Conservation (phyloP, 2,113 vertebrate genomes). For the Probosciger aterrimus region DNA sequence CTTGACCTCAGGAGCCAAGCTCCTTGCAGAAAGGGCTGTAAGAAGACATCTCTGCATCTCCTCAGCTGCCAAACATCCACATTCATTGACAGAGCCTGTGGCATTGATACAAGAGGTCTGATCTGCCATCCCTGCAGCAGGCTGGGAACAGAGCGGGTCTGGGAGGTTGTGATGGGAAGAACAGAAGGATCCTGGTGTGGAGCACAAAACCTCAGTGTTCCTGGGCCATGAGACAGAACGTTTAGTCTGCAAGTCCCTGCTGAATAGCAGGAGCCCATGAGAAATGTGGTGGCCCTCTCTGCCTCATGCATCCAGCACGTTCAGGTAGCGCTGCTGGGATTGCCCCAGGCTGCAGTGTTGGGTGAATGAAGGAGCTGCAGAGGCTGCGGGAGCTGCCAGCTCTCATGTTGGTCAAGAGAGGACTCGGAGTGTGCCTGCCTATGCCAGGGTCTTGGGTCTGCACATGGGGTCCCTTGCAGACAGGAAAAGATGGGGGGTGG, state of each 20-base stretch:
- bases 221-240: not conserved
- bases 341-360: rapidly evolving
- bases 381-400: not conserved
- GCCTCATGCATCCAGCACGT: rapidly evolving
- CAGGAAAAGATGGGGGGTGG: not conserved
- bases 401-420: not conserved
- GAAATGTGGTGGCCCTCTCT: not conserved
- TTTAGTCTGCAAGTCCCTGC: not conserved
- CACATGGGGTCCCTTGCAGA: not conserved
- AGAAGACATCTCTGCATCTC: not conserved
- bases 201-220: not conserved
- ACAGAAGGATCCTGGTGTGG: not conserved
- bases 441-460: not conserved
- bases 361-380: not conserved
- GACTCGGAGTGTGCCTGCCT: not conserved
- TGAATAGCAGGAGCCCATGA: not conserved
- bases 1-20: not conserved
- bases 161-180: not conserved
- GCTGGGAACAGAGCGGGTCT: not conserved
- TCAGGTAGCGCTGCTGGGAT: not conserved
- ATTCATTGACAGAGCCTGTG: not conserved
- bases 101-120: not conserved
- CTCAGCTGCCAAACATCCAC: not conserved
- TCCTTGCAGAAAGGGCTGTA: not conserved
- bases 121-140: not conserved